Conservation (phyloP, 2,888 invertebrate genomes). For the Myopa testacea region DNA sequence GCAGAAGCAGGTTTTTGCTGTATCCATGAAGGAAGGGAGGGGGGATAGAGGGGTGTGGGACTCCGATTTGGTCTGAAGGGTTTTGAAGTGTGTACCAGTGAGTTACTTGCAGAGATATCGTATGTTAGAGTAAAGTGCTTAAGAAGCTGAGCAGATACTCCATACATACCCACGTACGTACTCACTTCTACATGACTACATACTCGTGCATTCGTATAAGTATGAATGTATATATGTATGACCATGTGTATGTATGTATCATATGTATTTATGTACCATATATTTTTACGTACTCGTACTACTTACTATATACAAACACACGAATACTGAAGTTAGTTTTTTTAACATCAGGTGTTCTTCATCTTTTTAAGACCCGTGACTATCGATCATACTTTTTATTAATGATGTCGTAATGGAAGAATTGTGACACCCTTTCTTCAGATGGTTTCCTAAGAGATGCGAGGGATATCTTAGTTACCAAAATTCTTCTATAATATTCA, state of each 20-base stretch:
- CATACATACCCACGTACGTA: background rate
- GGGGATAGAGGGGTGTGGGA: background rate
- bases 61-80: background rate
- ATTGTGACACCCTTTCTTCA: no score
- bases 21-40: background rate
- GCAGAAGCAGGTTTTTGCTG: conserved; percentile 24
- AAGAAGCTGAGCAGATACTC: conserved; percentile 20
- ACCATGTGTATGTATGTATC: background rate
- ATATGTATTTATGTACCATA: no score
- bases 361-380: no score
- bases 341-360: no score
- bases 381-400: no score
- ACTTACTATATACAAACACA: background rate
- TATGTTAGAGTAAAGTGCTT: conserved; percentile 15
- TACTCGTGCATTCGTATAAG: no score
- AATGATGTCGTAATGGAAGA: no score
- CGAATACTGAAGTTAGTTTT: no score
- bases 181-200: background rate
- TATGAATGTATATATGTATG: background rate
- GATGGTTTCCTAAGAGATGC: no score
- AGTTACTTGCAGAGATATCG: conserved; percentile 13
- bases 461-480: no score
- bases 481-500: no score
- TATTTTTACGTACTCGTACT: no score
- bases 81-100: background rate